phyloP scores from a whole-genome alignment of 2,113 vertebrate genomes.

The Muscicapa adusta region DNA sequence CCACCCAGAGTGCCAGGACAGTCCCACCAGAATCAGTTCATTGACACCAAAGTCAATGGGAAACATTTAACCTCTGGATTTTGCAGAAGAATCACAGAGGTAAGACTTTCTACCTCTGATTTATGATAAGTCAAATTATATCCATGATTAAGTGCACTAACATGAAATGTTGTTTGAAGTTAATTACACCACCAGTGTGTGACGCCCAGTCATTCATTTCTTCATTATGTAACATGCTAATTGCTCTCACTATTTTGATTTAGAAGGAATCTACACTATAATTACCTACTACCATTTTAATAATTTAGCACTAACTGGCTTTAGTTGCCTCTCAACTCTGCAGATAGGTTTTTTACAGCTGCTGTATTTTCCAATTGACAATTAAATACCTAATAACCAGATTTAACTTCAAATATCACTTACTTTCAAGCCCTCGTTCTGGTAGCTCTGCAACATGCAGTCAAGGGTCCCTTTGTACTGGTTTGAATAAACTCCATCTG shows the following conservation, averaged over 20 bases:
- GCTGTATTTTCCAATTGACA: neutral
- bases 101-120: neutral
- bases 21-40: neutral
- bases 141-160: neutral
- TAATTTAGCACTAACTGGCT: neutral
- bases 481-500: constrained; percentile 84
- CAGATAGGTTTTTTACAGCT: neutral
- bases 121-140: neutral
- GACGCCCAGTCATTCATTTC: neutral
- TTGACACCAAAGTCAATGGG: neutral
- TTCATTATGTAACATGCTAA: neutral
- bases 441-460: constrained; percentile 90
- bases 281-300: neutral
- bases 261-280: neutral
- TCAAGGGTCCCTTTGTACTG: constrained; percentile 89
- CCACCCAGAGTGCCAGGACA: neutral
- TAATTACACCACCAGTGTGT: neutral
- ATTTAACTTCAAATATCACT: constrained; percentile 35
- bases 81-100: neutral
- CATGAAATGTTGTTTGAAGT: neutral
- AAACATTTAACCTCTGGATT: neutral
- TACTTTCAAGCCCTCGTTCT: constrained; percentile 88
- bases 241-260: neutral
- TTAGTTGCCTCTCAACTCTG: neutral
- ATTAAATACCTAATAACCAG: neutral